Base-by-base conservation (phyloP, 2,888 invertebrate species). In the Thereva unica region DNA sequence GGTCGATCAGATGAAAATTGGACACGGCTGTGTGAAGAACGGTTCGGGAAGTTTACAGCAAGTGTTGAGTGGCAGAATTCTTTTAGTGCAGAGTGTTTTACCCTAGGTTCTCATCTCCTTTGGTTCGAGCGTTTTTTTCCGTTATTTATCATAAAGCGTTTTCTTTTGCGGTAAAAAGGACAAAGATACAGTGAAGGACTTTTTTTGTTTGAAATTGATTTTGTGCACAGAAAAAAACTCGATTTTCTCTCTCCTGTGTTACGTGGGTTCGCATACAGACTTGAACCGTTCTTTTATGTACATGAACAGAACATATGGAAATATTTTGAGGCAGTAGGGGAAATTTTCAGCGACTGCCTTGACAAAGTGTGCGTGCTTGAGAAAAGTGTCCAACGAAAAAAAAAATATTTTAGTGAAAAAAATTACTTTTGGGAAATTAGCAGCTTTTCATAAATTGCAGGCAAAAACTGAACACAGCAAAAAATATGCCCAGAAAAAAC, bases 1-100 rank as follows among this genome's bases (percentile, higher is more conserved):
- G 37, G 44, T 57, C 45, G 54, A 54, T 41, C 68, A 68, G 68
- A 68, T 59, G 68, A 64, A 68, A 65, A 61, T 68, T 54, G 68
- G 65, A 59, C 65, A 61, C 65, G 65, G 65, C 44, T 34, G 68
- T 54, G 65, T 45, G 37, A 50, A 59, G 65, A 66, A 37, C 55
- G 37, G 45, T 55, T 40, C 55, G 65, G 55, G 23, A 45, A 49
- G 55, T 38, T 54, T 50, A 35, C 8, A 23, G 64, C 55, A 50
- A 50, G 50, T 50, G 34, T 35, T 34, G 50, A 54, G 65, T 63
- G 45, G 47, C 41, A 50, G 52, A 12, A 50, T 42, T 44, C 44
- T 57, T 23, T 52, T 47, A 56, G 41, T 40, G 9, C 54, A 55
- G 50, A 64, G n/a, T 12, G 56, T 49, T 49, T 57, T 57, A 34